These are phyloP conservation scores for Hemistola chrysoprasaria DNA, from an alignment of 2,888 invertebrate species.

Conservation along the genomic window DNA sequence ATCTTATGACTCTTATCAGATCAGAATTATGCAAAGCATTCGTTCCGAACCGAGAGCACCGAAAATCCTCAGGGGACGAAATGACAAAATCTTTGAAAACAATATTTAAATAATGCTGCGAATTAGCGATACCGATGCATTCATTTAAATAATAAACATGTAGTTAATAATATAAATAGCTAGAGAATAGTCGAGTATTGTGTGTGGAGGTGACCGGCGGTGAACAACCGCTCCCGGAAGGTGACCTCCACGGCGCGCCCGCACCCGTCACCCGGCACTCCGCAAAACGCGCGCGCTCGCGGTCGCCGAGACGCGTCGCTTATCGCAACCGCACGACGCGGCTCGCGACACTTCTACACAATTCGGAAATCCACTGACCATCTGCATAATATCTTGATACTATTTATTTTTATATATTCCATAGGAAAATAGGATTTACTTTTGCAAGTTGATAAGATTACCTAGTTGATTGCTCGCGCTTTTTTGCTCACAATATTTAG, in stretches of 20 bases:
- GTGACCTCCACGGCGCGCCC: conserved; percentile 59
- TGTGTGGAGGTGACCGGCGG: conserved; percentile 55
- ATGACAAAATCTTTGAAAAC: conserved; percentile 19
- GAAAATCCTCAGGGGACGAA: conserved; percentile 18
- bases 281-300: no score
- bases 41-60: background rate
- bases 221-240: conserved; percentile 62
- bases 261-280: no score
- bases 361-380: conserved; percentile 45
- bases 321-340: no score
- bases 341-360: conserved; percentile 28
- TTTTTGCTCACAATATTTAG: no score
- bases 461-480: no score
- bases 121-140: conserved; percentile 18
- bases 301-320: no score
- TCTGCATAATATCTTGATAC: conserved; percentile 35
- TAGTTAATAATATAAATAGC: conserved; percentile 9
- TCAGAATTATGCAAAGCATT: conserved; percentile 4
- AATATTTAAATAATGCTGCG: conserved; percentile 20
- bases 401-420: no score
- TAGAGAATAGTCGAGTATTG: conserved; percentile 32
- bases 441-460: no score
- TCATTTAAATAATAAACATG: conserved; percentile 22
- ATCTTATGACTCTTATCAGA: background rate
- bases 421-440: no score